Base-by-base conservation (phyloP, 2,797 vertebrate genomes). In the Aplochiton taeniatus region DNA sequence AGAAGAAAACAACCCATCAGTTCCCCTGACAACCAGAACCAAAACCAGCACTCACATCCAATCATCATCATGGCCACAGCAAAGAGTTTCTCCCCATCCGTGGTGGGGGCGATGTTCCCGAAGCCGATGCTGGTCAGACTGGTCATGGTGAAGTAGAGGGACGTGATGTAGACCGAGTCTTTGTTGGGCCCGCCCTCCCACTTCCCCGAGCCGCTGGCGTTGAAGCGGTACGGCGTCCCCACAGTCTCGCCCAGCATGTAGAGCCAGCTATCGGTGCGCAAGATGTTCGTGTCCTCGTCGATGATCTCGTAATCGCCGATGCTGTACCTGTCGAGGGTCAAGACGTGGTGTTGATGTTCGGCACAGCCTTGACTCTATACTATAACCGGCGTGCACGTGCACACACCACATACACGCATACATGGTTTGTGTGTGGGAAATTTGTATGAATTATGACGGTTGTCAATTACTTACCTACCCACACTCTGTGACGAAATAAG, bases 31-130 rank as follows among this genome's bases (percentile, higher is more conserved):
- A 11, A 13, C 50, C 7, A 52, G 18, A 12, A 17, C 18, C 1
- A 9, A 4, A 11, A 1, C 1, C n/a, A 20, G 17, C 87, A 98
- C 97, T 99, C 88, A 99, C 98, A 99, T 91, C 98, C 97, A 75
- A 98, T 98, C 98, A 99, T 99, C 97, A 99, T 99, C 94, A 98
- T 99, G 78, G 97, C 98, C 78, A 99, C 97, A 0, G 97, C 96
- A 31, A 99, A 99, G 88, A 99, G 98, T 87, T 99, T 99, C 94
- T 99, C 98, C 4, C 95, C 96, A 14, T 99, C 97, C 0, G 98
- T 99, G 0, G 96, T 98, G 0, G 97, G 98, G 43, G 98, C 97
- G 0, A 99, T 99, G 89, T 99, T 99, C 0, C 97, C 98, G 59
- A 99, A 99, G 65, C 98, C 97, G 71, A 99, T 98, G 2, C 96